Base-by-base conservation (phyloP, 2,888 invertebrate genomes). In the Amorpha juglandis region DNA sequence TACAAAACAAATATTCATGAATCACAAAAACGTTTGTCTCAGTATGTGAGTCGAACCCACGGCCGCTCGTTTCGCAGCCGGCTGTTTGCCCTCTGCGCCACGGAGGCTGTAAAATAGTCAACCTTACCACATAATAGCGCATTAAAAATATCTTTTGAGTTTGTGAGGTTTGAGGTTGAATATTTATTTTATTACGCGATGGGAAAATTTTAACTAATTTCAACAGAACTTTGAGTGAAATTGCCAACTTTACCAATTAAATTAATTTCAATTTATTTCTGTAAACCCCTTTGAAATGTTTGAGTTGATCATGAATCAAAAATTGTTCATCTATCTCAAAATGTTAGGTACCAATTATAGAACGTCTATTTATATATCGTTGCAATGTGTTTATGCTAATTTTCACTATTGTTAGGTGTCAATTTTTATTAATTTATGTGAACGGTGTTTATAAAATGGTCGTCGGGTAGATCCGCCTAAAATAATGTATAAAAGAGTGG, bases 181-280 rank as follows among this genome's bases (percentile, higher is more conserved):
- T 58, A 42, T 19, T 58, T 58, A 42, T 58, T 42, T 58, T 21
- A 42, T n/a, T 33, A 35, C 16, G 6, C 58, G 58, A 58, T 19
- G 19, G 58, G 73, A 75, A 83, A 87, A 84, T 83, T 82, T 80
- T 81, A 82, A 80, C 80, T 79, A 84, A 86, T 85, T 86, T 79
- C 74, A 73, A 72, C 74, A 71, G 74, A 75, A 85, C 79, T 83
- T 83, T 75, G 77, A 77, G 76, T 67, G 63, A 71, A 77, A 78
- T 75, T 74, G 70, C 78, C 70, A 88, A 89, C 89, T 88, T 89
- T 87, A 77, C 82, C 84, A 88, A 88, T 88, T 88, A 89, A 86
- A 87, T 76, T 74, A 75, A 78, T 83, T 85, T 86, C 83, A 84
- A 84, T 84, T 88, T 84, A 82, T 87, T 83, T 82, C 78, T 78